Conservation (phyloP, 2,113 vertebrate genomes). For the Dicentrarchus labrax region DNA sequence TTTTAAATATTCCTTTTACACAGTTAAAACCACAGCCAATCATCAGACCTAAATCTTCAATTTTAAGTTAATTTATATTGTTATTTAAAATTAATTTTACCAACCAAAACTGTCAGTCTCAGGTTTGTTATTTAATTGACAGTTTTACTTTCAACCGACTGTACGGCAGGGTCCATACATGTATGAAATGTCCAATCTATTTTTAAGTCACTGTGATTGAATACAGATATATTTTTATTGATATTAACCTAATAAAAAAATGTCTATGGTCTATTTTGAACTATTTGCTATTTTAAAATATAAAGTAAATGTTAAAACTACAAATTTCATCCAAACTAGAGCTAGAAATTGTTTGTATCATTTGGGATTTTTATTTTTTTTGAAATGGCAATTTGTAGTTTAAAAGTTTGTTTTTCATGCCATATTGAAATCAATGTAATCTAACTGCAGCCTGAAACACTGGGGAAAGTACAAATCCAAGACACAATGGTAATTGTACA, state of each 20-base stretch:
- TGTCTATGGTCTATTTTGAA: not conserved
- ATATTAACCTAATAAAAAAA: not conserved
- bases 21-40: not conserved
- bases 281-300: not conserved
- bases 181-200: not conserved
- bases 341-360: not conserved
- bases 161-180: not conserved
- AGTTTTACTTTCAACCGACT: not conserved
- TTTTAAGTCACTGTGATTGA: not conserved
- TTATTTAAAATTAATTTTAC: not conserved
- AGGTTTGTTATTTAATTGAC: not conserved
- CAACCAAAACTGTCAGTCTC: not conserved
- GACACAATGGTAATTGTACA: too few species aligned
- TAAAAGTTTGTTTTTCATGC: not conserved
- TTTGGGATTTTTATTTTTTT: not conserved
- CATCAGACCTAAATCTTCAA: not conserved
- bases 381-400: not conserved
- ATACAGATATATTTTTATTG: not conserved
- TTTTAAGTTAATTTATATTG: not conserved
- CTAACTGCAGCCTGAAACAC: not conserved
- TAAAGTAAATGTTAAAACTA: not conserved
- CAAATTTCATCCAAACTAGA: not conserved
- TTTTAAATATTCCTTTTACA: not conserved
- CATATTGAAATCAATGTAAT: not conserved
- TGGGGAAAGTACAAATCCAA: not conserved